Evolutionary conservation across 2,888 invertebrate species (phyloP).

Genomic region (Sarcophaga caerulescens): DNA sequence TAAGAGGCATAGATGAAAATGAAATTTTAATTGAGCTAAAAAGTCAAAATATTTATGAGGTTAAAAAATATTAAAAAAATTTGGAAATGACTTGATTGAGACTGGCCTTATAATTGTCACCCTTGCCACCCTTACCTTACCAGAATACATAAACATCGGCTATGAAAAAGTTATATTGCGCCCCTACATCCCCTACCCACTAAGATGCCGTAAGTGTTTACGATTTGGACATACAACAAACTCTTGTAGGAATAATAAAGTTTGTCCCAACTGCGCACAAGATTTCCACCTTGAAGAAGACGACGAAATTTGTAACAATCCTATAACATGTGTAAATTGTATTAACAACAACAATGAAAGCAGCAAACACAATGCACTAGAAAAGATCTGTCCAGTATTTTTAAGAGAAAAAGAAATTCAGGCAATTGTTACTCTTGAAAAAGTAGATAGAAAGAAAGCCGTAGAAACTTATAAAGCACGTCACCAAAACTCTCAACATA

Average conservation of each 20-base stretch:
- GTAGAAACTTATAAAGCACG: slow-evolving; percentile 30
- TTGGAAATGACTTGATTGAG: slow-evolving; percentile 37
- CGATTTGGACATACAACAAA: slow-evolving; percentile 42
- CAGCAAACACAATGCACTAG: slow-evolving; percentile 15
- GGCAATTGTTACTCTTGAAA: no score
- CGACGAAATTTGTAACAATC: no score
- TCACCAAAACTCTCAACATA: slow-evolving; percentile 12
- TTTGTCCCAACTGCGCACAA: slow-evolving; percentile 36
- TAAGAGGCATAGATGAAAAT: slow-evolving; percentile 27
- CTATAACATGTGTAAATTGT: slow-evolving; percentile 26
- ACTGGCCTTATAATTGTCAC: slow-evolving; percentile 49
- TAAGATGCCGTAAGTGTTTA: slow-evolving; percentile 38
- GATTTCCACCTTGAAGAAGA: background rate
- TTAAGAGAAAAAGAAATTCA: slow-evolving; percentile 1
- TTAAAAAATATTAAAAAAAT: slow-evolving; percentile 50
- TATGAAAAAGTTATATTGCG: slow-evolving; percentile 55
- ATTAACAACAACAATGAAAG: background rate
- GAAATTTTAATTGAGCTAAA: background rate
- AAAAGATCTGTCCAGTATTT: slow-evolving; percentile 42
- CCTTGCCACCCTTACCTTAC: slow-evolving; percentile 6
- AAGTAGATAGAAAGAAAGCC: slow-evolving; percentile 40
- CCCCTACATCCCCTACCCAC: slow-evolving; percentile 40
- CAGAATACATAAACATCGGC: slow-evolving; percentile 45
- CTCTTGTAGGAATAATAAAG: slow-evolving; percentile 19
- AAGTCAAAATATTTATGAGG: background rate